Percentiles rank a stretch among this genome's conserved stretches.
Conservation (phyloP, 2,888 invertebrate species). For the Lingula anatina region DNA sequence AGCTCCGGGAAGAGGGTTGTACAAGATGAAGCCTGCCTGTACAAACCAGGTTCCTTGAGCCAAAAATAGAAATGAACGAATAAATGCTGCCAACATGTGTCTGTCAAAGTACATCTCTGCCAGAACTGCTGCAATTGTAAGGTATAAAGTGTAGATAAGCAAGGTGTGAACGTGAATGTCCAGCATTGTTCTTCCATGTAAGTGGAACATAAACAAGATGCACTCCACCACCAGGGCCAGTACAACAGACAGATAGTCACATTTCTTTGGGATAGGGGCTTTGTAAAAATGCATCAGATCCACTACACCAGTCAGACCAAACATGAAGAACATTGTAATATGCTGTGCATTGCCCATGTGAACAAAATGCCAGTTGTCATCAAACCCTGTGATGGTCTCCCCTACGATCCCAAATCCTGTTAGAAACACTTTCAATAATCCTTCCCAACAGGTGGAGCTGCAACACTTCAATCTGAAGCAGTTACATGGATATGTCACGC, state of each 20-base stretch:
- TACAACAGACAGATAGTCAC: conserved; percentile 50
- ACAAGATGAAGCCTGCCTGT: conserved; percentile 55
- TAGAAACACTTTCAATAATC: conserved; percentile 31
- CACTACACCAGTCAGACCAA: conserved; percentile 52
- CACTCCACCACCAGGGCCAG: conserved; percentile 54
- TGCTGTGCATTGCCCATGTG: conserved; percentile 55
- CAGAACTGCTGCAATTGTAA: conserved; percentile 35
- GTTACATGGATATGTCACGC: conserved; percentile 3
- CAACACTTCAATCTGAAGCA: background rate
- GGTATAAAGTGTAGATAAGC: conserved; percentile 50
- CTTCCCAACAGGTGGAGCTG: conserved; percentile 18
- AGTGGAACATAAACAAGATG: conserved; percentile 55
- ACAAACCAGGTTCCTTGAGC: conserved; percentile 58
- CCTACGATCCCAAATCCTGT: conserved; percentile 37
- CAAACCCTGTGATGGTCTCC: conserved; percentile 47
- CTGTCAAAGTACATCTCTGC: conserved; percentile 50
- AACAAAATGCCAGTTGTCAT: conserved; percentile 44
- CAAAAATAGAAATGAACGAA: conserved; percentile 50
- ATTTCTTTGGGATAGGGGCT: conserved; percentile 44
- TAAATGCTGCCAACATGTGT: conserved; percentile 46
- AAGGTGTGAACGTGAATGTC: conserved; percentile 53
- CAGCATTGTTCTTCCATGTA: conserved; percentile 51
- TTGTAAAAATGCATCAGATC: conserved; percentile 49
- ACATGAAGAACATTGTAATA: conserved; percentile 57
- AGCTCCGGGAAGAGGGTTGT: conserved; percentile 48